Percentiles rank a stretch among this genome's conserved stretches.
Conservation (phyloP, 2,888 invertebrate species). For the Cryptus viduatorius region DNA sequence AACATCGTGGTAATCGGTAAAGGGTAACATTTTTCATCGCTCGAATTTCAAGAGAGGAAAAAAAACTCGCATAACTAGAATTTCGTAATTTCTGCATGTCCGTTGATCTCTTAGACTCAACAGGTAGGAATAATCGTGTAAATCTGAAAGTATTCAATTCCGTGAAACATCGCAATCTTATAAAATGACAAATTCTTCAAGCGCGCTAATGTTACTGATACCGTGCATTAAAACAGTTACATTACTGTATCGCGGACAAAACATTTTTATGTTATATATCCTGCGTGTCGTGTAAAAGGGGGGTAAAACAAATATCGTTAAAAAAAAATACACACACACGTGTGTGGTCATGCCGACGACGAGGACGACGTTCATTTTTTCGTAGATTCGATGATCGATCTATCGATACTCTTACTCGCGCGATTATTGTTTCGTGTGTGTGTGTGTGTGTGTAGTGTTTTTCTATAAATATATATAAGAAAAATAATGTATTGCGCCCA, state of each 20-base stretch:
- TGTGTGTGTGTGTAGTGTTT: background rate
- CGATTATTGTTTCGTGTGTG: background rate
- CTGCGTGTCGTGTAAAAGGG: constrained; percentile 4
- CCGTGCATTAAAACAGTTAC: background rate
- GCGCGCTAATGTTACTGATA: background rate
- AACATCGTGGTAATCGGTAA: constrained; percentile 9
- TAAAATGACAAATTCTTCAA: background rate
- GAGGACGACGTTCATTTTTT: background rate
- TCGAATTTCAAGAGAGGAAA: background rate
- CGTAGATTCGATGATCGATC: constrained; percentile 3
- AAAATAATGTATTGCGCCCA: background rate
- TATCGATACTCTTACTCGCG: background rate
- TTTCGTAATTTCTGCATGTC: background rate
- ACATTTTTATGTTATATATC: background rate
- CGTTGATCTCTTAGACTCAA: background rate
- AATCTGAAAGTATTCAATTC: background rate
- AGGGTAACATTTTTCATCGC: background rate
- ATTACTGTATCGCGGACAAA: background rate
- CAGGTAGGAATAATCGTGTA: background rate
- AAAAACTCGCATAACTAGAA: background rate
- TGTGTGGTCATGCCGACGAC: too few relatives aligned
- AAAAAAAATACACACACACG: too few relatives aligned
- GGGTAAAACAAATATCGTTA: background rate
- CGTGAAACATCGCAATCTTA: background rate
- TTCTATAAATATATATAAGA: too few relatives aligned